Base-by-base conservation (phyloP, 2,797 vertebrate genomes). In the Mormyrops attenuatus region DNA sequence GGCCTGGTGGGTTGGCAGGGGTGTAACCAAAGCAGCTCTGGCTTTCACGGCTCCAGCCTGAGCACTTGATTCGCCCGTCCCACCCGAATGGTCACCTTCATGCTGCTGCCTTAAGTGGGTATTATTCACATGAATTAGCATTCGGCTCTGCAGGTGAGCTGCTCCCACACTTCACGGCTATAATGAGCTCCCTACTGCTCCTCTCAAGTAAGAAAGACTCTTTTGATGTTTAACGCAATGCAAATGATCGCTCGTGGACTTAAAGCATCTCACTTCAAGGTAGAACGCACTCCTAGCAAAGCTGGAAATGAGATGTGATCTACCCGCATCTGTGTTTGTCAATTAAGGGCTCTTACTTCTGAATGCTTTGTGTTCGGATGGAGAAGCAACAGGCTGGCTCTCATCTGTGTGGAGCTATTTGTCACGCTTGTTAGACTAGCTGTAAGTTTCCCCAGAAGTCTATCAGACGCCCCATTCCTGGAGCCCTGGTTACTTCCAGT, bases 141-240 rank as follows among this genome's bases (percentile, higher is more conserved):
- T 73, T 41, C 47, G 13, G 69, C 87, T 90, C 90, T 88, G 91
- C 90, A 91, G 90, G 90, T 92, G 89, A 20, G 89, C 84, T 82
- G 44, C 87, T 80, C 89, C 88, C 88, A 85, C 77, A 86, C 50
- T 77, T 85, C 49, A 84, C 63, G 30, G 26, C 20, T 69, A 63
- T 92, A 91, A 92, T 92, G 90, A 92, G 90, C 91, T 90, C 91
- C 91, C 69, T 20, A 91, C 88, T 63, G 85, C 89, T 91, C 55
- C 55, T 88, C 89, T 91, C 88, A 85, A 90, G 89, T 90, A 38
- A 86, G 47, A 5, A 85, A 91, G 88, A 55, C 89, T 34, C 91
- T 90, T 82, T 90, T 92, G 92, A 91, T 92, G 91, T 91, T 91
- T 91, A 92, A 91, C 90, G 90, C 91, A 90, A 89, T 86, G 88